A percentile compares a stretch with the other conserved stretches of the same genome.
Evolutionary conservation across 2,113 vertebrate genomes (phyloP).

Genomic region (Pomatostomus ruficeps): DNA sequence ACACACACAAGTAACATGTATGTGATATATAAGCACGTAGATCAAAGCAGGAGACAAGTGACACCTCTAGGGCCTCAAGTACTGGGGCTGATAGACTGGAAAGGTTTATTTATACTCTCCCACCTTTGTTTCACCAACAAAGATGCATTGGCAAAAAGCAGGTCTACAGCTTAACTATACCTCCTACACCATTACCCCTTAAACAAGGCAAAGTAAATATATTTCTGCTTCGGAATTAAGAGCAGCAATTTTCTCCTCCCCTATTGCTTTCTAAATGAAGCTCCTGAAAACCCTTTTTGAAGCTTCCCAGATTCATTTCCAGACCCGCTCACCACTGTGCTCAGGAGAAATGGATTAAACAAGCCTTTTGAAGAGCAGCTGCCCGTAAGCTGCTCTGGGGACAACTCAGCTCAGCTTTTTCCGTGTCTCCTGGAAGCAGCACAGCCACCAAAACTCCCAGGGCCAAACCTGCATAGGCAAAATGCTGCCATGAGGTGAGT

Average conservation of each 20-base stretch:
- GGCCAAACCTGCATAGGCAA: rapidly evolving
- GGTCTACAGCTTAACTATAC: not conserved
- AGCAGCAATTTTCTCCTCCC: not conserved
- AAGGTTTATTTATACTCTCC: not conserved
- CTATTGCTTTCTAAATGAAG: not conserved
- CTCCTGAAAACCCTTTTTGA: not conserved
- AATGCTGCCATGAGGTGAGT: rapidly evolving
- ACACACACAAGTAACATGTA: rapidly evolving
- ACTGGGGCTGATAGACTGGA: not conserved
- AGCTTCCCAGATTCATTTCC: not conserved
- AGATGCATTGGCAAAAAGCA: not conserved
- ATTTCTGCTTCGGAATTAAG: not conserved
- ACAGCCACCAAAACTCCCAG: not conserved
- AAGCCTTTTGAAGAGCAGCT: constrained; percentile 37
- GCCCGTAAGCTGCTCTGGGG: not conserved
- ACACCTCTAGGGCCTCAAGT: not conserved
- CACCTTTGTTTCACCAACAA: not conserved
- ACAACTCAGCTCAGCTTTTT: not conserved
- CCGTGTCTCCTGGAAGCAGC: not conserved
- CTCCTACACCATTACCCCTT: not conserved
- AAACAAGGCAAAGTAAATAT: not conserved
- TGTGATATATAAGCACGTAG: rapidly evolving
- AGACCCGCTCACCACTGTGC: not conserved
- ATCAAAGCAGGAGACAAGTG: not conserved
- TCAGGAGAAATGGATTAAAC: constrained; percentile 13